Base-by-base conservation (phyloP, 64 coral and sea anemone species). In the Acropora tenuis region DNA sequence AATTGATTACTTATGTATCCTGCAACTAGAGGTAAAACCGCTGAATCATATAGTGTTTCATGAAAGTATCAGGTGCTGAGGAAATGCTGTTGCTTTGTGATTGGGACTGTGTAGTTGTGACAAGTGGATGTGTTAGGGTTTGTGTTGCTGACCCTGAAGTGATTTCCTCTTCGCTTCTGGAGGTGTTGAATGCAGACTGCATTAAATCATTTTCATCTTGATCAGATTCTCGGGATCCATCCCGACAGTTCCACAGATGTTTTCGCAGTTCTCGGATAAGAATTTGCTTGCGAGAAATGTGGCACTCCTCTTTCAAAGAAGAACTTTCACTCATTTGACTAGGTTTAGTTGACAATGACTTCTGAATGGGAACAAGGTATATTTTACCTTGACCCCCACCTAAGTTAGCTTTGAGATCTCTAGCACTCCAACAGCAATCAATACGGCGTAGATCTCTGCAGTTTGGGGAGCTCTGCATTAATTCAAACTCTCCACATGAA, bases 371-470 rank as follows among this genome's bases (percentile, higher is more conserved):
- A 0, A 93, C 76, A 68, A 93, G 42, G 16, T 80, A 87, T 1
- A 87, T 93, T 79, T 93, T 93, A 3, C 83, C 42, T 87, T 93
- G 91, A 52, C 77, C 83, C 12, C 91, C 91, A 42, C 91, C 84
- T 44, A 93, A 80, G 16, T 43, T 80, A 1, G 91, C 91, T 41
- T 53, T 88, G 2, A 87, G 84, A 80, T 93, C 76, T 69, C 18
- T 87, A 1, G 84, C 83, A 47, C 2, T 93, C 75, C 76, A 93
- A 15, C 30, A 68, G 18, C 91, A 93, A 44, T 73, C 61, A 79
- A 93, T 87, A 43, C 89, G 10, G 8, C 18, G 17, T 74, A 90
- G 3, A 49, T 90, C 89, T 73, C 78, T 82, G 47, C 78, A 90
- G 78, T 82, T 82, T 43, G 78, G 89, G 0, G 8, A 1, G 15